Base-by-base conservation (phyloP, 1,140 invertebrate genomes). In the Leptestheria dahalacensis region DNA sequence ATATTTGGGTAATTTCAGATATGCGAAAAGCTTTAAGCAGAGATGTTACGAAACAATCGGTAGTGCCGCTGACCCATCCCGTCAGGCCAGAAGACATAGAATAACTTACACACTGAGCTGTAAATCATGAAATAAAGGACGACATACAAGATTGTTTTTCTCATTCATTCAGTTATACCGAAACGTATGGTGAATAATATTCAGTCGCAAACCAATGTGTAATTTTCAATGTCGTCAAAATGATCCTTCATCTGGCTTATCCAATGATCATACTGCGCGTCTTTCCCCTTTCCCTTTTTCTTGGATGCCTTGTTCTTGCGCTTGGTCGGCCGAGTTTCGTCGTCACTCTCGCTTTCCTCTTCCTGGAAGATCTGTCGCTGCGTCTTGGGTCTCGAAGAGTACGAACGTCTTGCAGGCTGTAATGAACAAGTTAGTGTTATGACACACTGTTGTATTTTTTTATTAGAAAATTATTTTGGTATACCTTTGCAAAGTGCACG, bases 1-100 rank as follows among this genome's bases (percentile, higher is more conserved):
- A 62, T 48, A 18, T 61, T 65, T 62, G 68, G 63, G 69, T 68
- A 71, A 68, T 79, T 80, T 55, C 73, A 97, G 93, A 99, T 80
- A 99, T 99, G 95, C 79, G 95, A 68, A 98, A 98, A 80, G 93
- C 94, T 0, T 76, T 97, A 66, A 91, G 92, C 1, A 79, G 88
- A 74, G 95, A 98, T 75, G 78, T 85, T 0, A 82, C 89, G 63
- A 92, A 91, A 70, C 91, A 91, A 73, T 97, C 94, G 21, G 83
- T 98, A 20, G 83, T 97, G 75, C 93, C 94, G 46, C 73, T 97
- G 65, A 77, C 82, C 60, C 90, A 96, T 79, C 94, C 94, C 64
- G 93, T 98, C 12, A 76, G 90, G 68, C 88, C 91, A 28, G 92
- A 97, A 77, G 94, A 98, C 69, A 83, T 98, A 64, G 93, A 98